Conservation (phyloP, 1,140 invertebrate species). For the Saxidomus purpurata region DNA sequence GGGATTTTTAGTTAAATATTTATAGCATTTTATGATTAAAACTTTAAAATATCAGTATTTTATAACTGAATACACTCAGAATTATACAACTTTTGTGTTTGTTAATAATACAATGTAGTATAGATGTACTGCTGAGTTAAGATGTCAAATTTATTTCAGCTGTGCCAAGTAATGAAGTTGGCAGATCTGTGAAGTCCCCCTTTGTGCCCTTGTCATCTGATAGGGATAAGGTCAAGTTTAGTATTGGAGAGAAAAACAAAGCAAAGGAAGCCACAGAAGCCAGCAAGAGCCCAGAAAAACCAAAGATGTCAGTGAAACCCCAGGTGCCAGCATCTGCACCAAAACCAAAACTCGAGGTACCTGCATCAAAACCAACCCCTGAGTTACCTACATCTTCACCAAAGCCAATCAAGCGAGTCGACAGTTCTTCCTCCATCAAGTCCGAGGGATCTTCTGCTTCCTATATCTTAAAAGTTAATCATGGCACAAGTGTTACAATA, state of each 20-base stretch:
- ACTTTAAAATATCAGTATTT: too few relatives aligned
- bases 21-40: too few relatives aligned
- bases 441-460: conserved; percentile 53
- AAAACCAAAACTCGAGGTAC: neutral
- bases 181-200: conserved; percentile 49
- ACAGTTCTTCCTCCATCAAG: neutral
- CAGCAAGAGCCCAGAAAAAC: neutral
- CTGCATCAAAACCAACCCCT: neutral
- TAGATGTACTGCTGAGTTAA: too few relatives aligned
- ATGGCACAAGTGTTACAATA: conserved; percentile 82
- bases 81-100: too few relatives aligned
- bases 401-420: neutral
- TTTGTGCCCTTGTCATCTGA: conserved; percentile 73
- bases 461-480: conserved; percentile 79
- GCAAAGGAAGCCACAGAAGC: neutral
- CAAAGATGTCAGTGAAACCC: neutral
- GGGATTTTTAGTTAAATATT: too few relatives aligned
- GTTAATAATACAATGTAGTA: too few relatives aligned
- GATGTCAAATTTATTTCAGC: too few relatives aligned
- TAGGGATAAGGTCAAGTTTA: conserved; percentile 76
- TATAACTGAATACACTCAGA: too few relatives aligned
- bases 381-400: neutral
- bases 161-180: conserved; percentile 63
- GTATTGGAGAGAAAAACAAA: conserved; percentile 77
- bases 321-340: neutral